Evolutionary conservation across 2,797 vertebrate species (phyloP), one percentile per base, ranked within the genome.

Genomic region (Gastrophryne carolinensis): DNA sequence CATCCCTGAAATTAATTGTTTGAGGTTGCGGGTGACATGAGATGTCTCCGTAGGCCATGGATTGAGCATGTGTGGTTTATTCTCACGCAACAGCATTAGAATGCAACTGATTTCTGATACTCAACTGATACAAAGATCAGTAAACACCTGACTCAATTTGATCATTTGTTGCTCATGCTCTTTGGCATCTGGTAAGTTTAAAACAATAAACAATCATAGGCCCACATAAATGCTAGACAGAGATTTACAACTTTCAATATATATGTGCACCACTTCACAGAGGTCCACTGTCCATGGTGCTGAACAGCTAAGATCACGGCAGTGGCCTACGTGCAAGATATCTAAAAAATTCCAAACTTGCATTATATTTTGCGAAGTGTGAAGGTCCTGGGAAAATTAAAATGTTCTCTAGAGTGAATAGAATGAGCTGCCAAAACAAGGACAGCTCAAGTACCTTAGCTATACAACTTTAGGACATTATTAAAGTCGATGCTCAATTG

Each of bases 211-310:
- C 30, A 49, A 34, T 66, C 13, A 37, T 17, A 47, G 19, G 47
- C 6, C 47, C 32, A 52, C 9, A 24, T 19, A 15, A 68, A 34
- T 52, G 23, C 26, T 41, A 34, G 65, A 68, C 34, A 39, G 65
- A 68, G 65, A 68, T 68, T 68, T 68, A 68, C 65, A 68, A 34
- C 65, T 50, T 68, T 35, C 34, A 68, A 68, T 54, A 54, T 23
- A 29, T 56, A 49, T 41, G 26, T 39, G 56, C 32, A 30, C 57
- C 71, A 73, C 71, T 63, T 64, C 60, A 73, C 49, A 73, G 71
- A 73, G 50, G 47, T 44, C 35, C 32, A 13, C 60, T 73, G 71
- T 73, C 71, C 71, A 73, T 54, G 71, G 71, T 73, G 24, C 71
- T 73, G 71, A 73, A 73, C 23, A 39, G 65, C 65, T 27, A 34